phyloP scores from a whole-genome alignment of 2,888 invertebrate species.

The Pterostichus madidus region DNA sequence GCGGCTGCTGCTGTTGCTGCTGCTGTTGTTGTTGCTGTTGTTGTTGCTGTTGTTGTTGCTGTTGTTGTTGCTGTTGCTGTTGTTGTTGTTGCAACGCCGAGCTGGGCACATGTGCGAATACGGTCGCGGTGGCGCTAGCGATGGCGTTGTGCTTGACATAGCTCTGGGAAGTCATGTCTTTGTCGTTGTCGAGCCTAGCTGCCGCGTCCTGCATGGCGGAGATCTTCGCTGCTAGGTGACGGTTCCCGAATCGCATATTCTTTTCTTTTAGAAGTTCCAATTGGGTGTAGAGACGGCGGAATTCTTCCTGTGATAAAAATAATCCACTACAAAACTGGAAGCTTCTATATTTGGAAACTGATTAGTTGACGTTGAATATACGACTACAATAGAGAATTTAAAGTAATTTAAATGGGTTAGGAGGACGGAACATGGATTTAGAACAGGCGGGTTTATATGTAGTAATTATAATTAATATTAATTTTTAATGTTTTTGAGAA shows the following conservation, averaged over 20 bases:
- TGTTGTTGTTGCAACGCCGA: constrained; percentile 74
- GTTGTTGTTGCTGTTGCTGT: constrained; percentile 69
- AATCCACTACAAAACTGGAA: no score
- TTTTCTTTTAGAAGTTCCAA: constrained; percentile 89
- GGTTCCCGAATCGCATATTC: constrained; percentile 86
- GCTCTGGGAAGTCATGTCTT: neutral
- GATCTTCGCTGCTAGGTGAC: constrained; percentile 86
- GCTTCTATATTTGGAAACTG: constrained; percentile 57
- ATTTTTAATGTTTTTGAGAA: no score
- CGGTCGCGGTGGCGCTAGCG: constrained; percentile 48
- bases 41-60: constrained; percentile 64
- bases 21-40: constrained; percentile 67
- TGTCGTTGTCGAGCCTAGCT: constrained; percentile 78
- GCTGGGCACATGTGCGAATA: constrained; percentile 78
- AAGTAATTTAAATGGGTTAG: no score
- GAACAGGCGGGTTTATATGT: no score
- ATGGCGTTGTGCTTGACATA: constrained; percentile 19
- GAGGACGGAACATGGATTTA: no score
- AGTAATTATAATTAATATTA: no score
- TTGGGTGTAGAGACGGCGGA: constrained; percentile 88
- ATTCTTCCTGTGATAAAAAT: constrained; percentile 84
- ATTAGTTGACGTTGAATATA: no score
- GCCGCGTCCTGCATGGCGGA: constrained; percentile 91
- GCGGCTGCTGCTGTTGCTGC: constrained; percentile 69
- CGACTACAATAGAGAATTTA: no score